Evolutionary conservation across 2,113 vertebrate genomes (phyloP).

Genomic region (Crocuta crocuta): DNA sequence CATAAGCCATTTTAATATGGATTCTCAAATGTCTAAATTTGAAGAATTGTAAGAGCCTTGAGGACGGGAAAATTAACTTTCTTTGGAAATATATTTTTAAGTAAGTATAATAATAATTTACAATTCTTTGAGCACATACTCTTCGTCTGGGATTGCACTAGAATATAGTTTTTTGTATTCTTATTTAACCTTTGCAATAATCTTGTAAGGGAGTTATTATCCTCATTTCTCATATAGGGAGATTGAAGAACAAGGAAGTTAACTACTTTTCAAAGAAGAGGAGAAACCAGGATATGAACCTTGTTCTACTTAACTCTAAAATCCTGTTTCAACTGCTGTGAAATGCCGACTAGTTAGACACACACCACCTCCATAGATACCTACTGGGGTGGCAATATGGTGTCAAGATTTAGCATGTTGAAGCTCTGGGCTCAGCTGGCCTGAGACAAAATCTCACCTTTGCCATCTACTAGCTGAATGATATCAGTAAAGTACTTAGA

Average conservation of each 20-base stretch:
- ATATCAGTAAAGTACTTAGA: background rate
- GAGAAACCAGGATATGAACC: background rate
- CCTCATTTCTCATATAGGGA: background rate
- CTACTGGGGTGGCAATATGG: background rate
- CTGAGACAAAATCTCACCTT: background rate
- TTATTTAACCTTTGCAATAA: background rate
- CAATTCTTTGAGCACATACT: background rate
- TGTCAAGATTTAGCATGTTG: background rate
- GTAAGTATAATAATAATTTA: conserved; percentile 27
- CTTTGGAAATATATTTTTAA: conserved; percentile 23
- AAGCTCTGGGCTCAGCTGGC: background rate
- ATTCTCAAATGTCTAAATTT: conserved; percentile 6
- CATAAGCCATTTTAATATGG: background rate
- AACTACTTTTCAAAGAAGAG: background rate
- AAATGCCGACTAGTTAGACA: background rate
- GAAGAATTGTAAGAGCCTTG: background rate
- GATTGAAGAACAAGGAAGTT: background rate
- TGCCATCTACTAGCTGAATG: background rate
- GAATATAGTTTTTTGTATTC: background rate
- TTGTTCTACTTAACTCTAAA: background rate
- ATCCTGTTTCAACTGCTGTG: background rate
- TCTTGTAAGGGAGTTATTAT: background rate
- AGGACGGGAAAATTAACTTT: conserved; percentile 14
- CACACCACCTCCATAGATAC: background rate
- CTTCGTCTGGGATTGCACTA: background rate